These are phyloP conservation scores for Caenorhabditis japonica DNA, from an alignment of 2,888 invertebrate genomes.

Conservation along the genomic window DNA sequence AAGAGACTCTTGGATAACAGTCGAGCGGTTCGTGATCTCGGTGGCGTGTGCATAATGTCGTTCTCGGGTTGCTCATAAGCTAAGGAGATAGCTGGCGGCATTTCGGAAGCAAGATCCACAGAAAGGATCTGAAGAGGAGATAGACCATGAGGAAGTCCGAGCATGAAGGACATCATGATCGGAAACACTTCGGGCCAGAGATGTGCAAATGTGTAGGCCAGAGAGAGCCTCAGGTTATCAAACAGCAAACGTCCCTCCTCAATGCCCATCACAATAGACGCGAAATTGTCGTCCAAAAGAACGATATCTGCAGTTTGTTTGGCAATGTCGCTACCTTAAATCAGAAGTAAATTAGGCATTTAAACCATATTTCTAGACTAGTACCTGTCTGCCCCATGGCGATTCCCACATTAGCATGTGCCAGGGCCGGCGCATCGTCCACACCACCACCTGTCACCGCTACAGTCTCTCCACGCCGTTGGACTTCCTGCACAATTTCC, in stretches of 20 bases:
- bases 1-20: constrained; percentile 64
- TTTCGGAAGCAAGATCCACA: constrained; percentile 74
- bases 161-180: constrained; percentile 73
- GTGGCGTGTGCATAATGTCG: constrained; percentile 74
- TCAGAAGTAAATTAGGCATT: neutral
- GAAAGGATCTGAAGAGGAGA: constrained; percentile 74
- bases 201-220: constrained; percentile 75
- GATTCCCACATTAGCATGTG: constrained; percentile 76
- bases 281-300: constrained; percentile 75
- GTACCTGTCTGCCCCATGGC: constrained; percentile 71
- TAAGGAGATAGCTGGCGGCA: constrained; percentile 75
- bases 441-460: constrained; percentile 75
- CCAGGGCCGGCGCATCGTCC: constrained; percentile 75
- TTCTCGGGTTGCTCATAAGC: constrained; percentile 76
- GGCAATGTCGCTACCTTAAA: constrained; percentile 69
- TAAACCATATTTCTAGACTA: no score
- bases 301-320: constrained; percentile 74
- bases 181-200: constrained; percentile 77
- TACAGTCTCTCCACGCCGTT: constrained; percentile 73
- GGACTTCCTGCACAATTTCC: constrained; percentile 75
- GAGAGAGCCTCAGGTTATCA: constrained; percentile 69
- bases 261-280: constrained; percentile 72
- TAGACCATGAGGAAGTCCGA: constrained; percentile 74
- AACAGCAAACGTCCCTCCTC: constrained; percentile 75
- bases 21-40: constrained; percentile 64